Base-by-base conservation (phyloP, 2,113 vertebrate genomes). In the Harpagus bidentatus region DNA sequence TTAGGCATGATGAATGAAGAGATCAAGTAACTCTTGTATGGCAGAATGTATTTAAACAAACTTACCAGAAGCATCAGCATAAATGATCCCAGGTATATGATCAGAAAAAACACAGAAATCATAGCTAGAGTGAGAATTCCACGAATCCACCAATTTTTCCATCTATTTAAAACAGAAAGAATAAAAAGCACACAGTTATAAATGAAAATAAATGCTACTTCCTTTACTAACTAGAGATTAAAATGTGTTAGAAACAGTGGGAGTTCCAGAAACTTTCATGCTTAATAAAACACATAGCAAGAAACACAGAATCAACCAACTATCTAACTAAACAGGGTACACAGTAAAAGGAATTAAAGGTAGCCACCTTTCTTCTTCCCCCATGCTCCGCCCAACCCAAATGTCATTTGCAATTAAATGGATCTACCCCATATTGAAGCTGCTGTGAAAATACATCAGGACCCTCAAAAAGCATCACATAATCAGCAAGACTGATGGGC, bases 131-230 rank as follows among this genome's bases (percentile, higher is more conserved):
- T 99, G 94, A 99, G 98, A 97, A 99, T 99, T 42, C 99, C 99
- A 96, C 99, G 99, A 96, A 99, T 99, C 99, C 99, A 99, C 99
- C 99, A 99, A 90, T 99, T 99, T 98, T 99, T 99, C 99, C 99
- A 99, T 96, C 99, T 99, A 96, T 66, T 62, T 1, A 20, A 78
- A 86, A 73, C 28, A 36, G 76, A 19, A 43, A 81, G 6, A 59
- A 70, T 11, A 84, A 62, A 86, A 66, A 29, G 21, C 11, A 85
- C 79, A 20, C 11, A 61, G 40, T 89, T 91, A 82, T 4, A 69
- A 61, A 59, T 17, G 4, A 74, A 92, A 86, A 72, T 17, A 59
- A 89, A 56, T 58, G 25, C 2, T 3, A 76, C 26, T 69, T 90
- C 40, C 52, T 91, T 47, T 74, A 42, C 47, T 89, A 71, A 59